These are phyloP conservation scores for Hepsetus odoe DNA, from an alignment of 2,113 vertebrate genomes.

Conservation along the genomic window DNA sequence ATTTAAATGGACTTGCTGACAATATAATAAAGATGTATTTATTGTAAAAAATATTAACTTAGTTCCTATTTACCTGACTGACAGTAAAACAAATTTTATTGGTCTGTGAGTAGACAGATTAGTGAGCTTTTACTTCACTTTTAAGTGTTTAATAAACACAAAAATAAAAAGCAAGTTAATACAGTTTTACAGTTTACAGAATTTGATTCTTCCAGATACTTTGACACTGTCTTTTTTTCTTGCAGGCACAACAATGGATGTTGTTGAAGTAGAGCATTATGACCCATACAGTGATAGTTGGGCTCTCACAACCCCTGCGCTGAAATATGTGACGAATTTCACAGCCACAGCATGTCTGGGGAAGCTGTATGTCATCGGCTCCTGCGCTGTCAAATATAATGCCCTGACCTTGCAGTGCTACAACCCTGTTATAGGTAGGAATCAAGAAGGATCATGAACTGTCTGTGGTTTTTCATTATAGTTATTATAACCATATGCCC, in stretches of 20 bases:
- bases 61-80: no score
- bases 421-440: conserved; percentile 89
- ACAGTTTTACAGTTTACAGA: no score
- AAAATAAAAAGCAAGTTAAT: no score
- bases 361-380: conserved; percentile 93
- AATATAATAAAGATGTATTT: no score
- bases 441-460: not conserved
- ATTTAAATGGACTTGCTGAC: no score
- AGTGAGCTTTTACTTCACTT: no score
- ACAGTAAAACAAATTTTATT: no score
- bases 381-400: conserved; percentile 94
- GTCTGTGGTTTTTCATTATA: not conserved
- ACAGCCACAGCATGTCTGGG: conserved; percentile 82
- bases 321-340: conserved; percentile 96
- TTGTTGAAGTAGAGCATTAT: conserved; percentile 91
- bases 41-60: no score
- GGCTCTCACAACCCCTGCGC: conserved; percentile 81
- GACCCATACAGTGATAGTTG: conserved; percentile 91
- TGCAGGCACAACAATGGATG: conserved; percentile 81
- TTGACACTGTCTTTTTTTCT: conserved; percentile 35
- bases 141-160: no score
- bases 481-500: not conserved
- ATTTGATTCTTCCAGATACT: not conserved
- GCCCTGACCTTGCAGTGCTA: conserved; percentile 95
- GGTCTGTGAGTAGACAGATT: no score